Base-by-base conservation (phyloP, 2,797 vertebrate genomes). In the Ceyx erithaca region DNA sequence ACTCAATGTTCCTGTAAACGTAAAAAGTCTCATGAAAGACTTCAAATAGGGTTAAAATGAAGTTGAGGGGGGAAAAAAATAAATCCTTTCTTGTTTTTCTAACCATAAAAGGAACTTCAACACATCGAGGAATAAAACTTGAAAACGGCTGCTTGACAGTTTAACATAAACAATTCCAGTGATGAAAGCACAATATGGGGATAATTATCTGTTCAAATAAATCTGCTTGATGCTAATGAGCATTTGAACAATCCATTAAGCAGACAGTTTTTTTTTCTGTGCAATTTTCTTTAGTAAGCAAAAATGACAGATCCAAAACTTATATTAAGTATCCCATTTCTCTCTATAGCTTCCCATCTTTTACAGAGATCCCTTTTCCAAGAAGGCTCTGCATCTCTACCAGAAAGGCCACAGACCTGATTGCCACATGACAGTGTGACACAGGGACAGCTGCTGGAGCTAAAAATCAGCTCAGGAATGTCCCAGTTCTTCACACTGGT, bases 151-250 rank as follows among this genome's bases (percentile, higher is more conserved):
- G 70, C 86, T 86, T 92, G 89, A 83, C 69, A 72, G 85, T 79
- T 87, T 85, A 93, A 93, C 89, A 67, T 90, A 95, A 96, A 97
- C 94, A 95, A 87, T 92, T 66, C 59, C 91, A 80, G 57, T 89
- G 95, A 94, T 96, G 92, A 97, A 95, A 95, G 90, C 86, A 97
- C 91, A 96, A 96, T 91, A 85, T 62, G 63, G 82, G 78, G 66
- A 96, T 92, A 93, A 95, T 93, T 96, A 95, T 95, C 93, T 95
- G 85, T 95, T 96, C 93, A 91, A 92, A 96, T 96, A 94, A 89
- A 94, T 95, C 85, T 94, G 94, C 96, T 86, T 78, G 89, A 93
- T 87, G 82, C 87, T 95, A 94, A 97, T 70, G 88, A 96, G 91
- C 83, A 67, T 89, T 95, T 94, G 85, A 94, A 91, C 87, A 88